phyloP scores from a whole-genome alignment of 1,140 invertebrate genomes.

The Portunus trituberculatus region DNA sequence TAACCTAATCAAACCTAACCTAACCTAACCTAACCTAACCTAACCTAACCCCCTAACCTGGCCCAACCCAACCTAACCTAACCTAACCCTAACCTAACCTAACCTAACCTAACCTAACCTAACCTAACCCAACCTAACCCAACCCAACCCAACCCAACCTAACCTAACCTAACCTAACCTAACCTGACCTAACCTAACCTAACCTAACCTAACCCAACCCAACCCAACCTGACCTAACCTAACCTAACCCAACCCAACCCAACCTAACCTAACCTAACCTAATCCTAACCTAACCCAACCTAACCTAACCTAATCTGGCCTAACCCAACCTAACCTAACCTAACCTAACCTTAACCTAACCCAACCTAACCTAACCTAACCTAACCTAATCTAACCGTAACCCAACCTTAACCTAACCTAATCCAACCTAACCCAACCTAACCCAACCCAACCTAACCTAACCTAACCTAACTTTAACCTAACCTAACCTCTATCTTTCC shows the following conservation, averaged over 20 bases:
- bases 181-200: too few species aligned
- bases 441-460: neutral
- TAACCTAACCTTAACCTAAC: neutral
- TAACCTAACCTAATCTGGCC: too few species aligned
- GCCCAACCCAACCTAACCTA: too few species aligned
- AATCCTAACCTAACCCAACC: neutral
- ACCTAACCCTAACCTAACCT: neutral
- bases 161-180: neutral
- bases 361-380: neutral
- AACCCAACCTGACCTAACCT: too few species aligned
- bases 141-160: too few species aligned
- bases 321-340: too few species aligned
- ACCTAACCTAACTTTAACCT: neutral
- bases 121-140: too few species aligned
- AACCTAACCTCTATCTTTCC: neutral
- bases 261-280: neutral
- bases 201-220: neutral
- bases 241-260: neutral
- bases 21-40: neutral
- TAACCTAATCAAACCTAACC: too few species aligned
- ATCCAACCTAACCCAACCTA: neutral
- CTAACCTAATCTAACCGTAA: too few species aligned
- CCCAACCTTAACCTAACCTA: neutral
- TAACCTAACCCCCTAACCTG: neutral
- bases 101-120: neutral